A percentile compares a stretch with the other conserved stretches of the same genome.
Evolutionary conservation across 2,888 invertebrate genomes (phyloP).

Genomic region (Halictus quadricinctus): DNA sequence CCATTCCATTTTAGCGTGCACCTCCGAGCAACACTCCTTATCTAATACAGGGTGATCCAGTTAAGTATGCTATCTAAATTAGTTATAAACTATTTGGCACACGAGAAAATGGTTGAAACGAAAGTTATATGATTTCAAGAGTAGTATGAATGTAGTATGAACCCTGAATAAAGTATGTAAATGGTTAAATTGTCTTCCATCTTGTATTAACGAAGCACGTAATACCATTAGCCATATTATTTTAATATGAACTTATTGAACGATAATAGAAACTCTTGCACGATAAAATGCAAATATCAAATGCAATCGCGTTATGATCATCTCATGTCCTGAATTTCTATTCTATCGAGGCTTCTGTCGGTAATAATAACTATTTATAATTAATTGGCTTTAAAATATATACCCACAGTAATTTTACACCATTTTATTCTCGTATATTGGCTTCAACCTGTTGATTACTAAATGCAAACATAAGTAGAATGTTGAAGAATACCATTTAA

Average conservation of each 20-base stretch:
- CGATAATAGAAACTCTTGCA: background rate
- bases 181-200: background rate
- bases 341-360: background rate
- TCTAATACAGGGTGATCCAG: background rate
- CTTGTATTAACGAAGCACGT: background rate
- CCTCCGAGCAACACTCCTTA: background rate
- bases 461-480: background rate
- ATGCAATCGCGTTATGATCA: no score
- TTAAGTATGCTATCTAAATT: no score
- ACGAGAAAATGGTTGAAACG: no score
- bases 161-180: no score
- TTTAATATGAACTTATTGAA: background rate
- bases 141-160: background rate
- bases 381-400: background rate
- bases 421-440: background rate
- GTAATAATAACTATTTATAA: background rate
- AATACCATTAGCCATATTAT: background rate
- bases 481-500: background rate
- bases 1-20: no score
- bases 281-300: no score
- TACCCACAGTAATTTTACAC: background rate
- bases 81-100: no score
- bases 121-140: no score
- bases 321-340: background rate
- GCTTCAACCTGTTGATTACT: background rate